Conservation (phyloP, 2,797 vertebrate genomes). For the Manis pentadactyla region DNA sequence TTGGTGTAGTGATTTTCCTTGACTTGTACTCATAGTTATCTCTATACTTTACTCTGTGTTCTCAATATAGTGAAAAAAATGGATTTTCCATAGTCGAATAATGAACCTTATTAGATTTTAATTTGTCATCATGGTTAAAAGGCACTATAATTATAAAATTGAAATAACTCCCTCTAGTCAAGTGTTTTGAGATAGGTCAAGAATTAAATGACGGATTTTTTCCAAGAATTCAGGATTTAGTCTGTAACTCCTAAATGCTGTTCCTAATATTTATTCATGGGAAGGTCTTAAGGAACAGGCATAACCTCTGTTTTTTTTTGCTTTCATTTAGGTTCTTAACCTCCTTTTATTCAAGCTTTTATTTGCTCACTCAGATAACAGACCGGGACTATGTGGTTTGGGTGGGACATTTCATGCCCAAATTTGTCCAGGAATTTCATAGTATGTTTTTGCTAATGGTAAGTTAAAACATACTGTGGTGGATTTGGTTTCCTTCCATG, state of each 20-base stretch:
- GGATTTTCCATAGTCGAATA: background rate
- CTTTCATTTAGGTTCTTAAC: conserved; percentile 33
- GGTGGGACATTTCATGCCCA: background rate
- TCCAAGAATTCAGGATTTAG: background rate
- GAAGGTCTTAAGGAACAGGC: background rate
- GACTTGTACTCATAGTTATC: conserved; percentile 59
- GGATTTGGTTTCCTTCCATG: conserved; percentile 45
- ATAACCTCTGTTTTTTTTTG: background rate
- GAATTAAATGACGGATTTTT: conserved; percentile 30
- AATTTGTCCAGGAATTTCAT: conserved; percentile 51
- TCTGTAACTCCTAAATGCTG: background rate
- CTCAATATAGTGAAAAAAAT: conserved; percentile 39
- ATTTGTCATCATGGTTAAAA: conserved; percentile 48
- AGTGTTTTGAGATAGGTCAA: conserved; percentile 1
- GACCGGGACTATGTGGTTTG: conserved; percentile 2
- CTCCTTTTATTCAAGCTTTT: conserved; percentile 39
- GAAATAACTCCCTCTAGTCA: background rate
- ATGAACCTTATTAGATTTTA: background rate
- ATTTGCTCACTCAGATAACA: conserved; percentile 38
- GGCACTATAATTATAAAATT: conserved; percentile 22
- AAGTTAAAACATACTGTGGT: conserved; percentile 49
- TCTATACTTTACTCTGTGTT: background rate
- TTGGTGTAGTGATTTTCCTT: conserved; percentile 55
- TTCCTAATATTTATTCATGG: conserved; percentile 14
- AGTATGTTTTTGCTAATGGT: conserved; percentile 63